Evolutionary conservation across 2,113 vertebrate genomes (phyloP).

Genomic region (Marmota monax): DNA sequence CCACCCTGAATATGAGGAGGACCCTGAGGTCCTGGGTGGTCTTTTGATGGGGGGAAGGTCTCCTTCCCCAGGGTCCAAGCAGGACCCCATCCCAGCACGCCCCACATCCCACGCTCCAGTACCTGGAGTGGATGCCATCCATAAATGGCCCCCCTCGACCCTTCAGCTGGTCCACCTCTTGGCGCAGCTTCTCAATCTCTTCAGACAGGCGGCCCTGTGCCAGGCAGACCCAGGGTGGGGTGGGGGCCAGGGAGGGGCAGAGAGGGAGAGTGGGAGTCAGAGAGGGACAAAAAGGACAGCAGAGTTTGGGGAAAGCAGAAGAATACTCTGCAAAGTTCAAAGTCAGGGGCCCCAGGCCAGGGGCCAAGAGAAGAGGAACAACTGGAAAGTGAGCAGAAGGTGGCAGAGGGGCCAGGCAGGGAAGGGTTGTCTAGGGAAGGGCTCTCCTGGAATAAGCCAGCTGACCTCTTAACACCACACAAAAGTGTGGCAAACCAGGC

Average conservation of each 20-base stretch:
- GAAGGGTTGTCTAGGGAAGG: neutral
- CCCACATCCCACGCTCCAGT: constrained; percentile 54
- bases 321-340: neutral
- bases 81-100: neutral
- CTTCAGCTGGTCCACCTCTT: constrained; percentile 97
- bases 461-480: neutral
- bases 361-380: neutral
- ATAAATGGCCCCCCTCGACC: constrained; percentile 93
- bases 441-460: neutral
- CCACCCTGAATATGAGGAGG: constrained; percentile 3
- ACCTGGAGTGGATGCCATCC: constrained; percentile 94
- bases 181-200: constrained; percentile 96
- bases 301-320: constrained; percentile 35
- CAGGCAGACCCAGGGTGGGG: constrained; percentile 53
- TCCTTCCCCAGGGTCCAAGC: constrained; percentile 23
- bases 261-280: constrained; percentile 58
- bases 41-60: neutral
- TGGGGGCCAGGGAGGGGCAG: constrained; percentile 2
- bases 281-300: constrained; percentile 49
- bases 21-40: neutral
- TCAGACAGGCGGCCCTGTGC: constrained; percentile 94
- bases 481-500: neutral
- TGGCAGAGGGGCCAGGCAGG: neutral
- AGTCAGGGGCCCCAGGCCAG: constrained; percentile 15
- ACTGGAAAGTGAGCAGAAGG: neutral